Evolutionary conservation across 1,140 invertebrate genomes (phyloP).

Genomic region (Nephila pilipes): DNA sequence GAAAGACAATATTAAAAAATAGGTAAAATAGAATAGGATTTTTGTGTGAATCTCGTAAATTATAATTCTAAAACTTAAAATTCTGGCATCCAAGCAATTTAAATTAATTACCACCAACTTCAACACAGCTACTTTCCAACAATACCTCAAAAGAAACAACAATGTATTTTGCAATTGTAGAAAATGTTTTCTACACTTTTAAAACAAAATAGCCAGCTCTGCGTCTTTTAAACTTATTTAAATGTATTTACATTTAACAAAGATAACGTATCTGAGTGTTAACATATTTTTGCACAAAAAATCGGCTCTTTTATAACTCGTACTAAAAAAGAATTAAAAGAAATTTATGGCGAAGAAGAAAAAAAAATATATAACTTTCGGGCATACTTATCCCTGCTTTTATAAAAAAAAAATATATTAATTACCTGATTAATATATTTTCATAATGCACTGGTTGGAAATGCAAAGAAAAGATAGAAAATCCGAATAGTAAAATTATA

Average conservation of each 20-base stretch:
- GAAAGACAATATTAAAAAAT: not conserved
- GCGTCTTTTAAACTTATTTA: not conserved
- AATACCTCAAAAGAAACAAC: not conserved
- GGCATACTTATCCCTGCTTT: conserved; percentile 52
- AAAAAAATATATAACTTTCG: conserved; percentile 43
- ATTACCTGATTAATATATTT: conserved; percentile 45
- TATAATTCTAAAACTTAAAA: not conserved
- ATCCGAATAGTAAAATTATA: conserved; percentile 27
- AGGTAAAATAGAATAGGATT: not conserved
- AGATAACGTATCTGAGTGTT: not conserved
- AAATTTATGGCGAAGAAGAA: conserved; percentile 19
- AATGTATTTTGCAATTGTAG: not conserved
- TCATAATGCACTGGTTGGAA: conserved; percentile 55
- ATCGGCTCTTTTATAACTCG: conserved; percentile 29
- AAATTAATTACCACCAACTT: not conserved
- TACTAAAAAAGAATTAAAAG: conserved; percentile 31
- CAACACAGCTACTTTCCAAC: not conserved
- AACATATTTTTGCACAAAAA: conserved; percentile 41
- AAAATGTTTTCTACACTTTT: conserved; percentile 12
- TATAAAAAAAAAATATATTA: conserved; percentile 52
- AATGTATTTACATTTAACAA: not conserved
- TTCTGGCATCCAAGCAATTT: not conserved
- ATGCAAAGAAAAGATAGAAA: conserved; percentile 43
- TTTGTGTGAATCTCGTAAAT: not conserved
- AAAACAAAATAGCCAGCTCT: not conserved